Percentiles rank a stretch among this genome's conserved stretches.
phyloP scores from a whole-genome alignment of 2,797 vertebrate genomes.

The Acanthurus tractus region DNA sequence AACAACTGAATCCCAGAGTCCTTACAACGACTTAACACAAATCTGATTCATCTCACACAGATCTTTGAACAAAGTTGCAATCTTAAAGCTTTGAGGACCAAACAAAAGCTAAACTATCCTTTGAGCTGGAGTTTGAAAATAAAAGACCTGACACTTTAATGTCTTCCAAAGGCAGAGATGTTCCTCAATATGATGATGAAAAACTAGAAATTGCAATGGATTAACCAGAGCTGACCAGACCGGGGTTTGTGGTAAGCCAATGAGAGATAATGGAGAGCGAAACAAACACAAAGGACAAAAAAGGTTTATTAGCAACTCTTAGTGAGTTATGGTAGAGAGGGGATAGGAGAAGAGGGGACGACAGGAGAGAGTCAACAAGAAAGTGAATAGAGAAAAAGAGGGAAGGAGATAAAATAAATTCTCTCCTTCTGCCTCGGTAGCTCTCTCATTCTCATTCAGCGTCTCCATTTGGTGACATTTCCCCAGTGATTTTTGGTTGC shows the following conservation, averaged over 20 bases:
- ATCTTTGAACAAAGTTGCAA: too few relatives aligned
- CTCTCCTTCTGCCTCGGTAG: background rate
- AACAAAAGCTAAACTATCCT: background rate
- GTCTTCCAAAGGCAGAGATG: background rate
- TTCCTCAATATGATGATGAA: too few relatives aligned
- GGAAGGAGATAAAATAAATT: background rate
- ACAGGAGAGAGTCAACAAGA: slow-evolving; percentile 15
- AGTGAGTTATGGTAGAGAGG: background rate
- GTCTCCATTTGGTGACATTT: background rate
- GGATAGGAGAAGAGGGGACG: background rate
- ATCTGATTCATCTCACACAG: too few relatives aligned
- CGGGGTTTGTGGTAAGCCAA: slow-evolving; percentile 9
- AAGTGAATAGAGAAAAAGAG: background rate
- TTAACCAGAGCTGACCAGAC: background rate
- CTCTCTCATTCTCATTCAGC: background rate
- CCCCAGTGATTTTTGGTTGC: rapidly evolving
- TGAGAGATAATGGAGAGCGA: background rate
- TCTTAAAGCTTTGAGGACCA: too few relatives aligned
- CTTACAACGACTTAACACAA: too few relatives aligned
- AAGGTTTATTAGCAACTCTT: background rate
- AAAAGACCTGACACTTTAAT: background rate
- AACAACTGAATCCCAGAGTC: background rate
- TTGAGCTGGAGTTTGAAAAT: background rate
- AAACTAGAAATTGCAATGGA: too few relatives aligned
- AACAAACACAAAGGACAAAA: slow-evolving; percentile 4